Evolutionary conservation across 2,888 invertebrate genomes (phyloP).

Genomic region (Thumatha senex): DNA sequence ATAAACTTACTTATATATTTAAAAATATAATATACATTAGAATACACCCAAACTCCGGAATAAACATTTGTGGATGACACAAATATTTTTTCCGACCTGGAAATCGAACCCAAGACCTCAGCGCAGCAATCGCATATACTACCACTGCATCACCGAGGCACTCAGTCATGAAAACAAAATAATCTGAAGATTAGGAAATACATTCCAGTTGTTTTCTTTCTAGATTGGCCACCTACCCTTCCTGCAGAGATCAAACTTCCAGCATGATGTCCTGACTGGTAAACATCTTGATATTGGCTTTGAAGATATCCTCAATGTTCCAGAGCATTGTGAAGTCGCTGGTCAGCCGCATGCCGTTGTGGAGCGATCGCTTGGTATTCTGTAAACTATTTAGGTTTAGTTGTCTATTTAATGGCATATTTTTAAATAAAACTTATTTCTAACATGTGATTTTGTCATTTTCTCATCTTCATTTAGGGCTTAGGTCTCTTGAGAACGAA

Average conservation of each 20-base stretch:
- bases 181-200: too few species aligned
- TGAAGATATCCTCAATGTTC: slow-evolving; percentile 89
- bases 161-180: too few species aligned
- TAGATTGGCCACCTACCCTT: slow-evolving; percentile 86
- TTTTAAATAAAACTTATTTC: background rate
- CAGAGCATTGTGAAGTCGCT: slow-evolving; percentile 88
- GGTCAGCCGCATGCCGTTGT: slow-evolving; percentile 93
- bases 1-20: too few species aligned
- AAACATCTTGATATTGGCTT: slow-evolving; percentile 90
- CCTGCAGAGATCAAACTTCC: slow-evolving; percentile 87
- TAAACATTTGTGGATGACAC: too few species aligned
- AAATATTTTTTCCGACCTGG: too few species aligned
- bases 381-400: slow-evolving; percentile 49
- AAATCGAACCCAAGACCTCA: too few species aligned
- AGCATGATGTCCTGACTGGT: slow-evolving; percentile 89
- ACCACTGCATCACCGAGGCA: too few species aligned
- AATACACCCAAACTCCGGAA: too few species aligned
- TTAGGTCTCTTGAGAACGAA: too few species aligned
- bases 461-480: too few species aligned
- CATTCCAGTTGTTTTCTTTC: slow-evolving; percentile 14
- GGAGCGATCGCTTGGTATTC: slow-evolving; percentile 88
- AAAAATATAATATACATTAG: too few species aligned
- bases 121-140: too few species aligned
- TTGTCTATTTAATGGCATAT: slow-evolving; percentile 1
- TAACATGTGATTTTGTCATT: background rate